Evolutionary conservation across 2,888 invertebrate species (phyloP).

Genomic region (Drosophila fulvimacula): DNA sequence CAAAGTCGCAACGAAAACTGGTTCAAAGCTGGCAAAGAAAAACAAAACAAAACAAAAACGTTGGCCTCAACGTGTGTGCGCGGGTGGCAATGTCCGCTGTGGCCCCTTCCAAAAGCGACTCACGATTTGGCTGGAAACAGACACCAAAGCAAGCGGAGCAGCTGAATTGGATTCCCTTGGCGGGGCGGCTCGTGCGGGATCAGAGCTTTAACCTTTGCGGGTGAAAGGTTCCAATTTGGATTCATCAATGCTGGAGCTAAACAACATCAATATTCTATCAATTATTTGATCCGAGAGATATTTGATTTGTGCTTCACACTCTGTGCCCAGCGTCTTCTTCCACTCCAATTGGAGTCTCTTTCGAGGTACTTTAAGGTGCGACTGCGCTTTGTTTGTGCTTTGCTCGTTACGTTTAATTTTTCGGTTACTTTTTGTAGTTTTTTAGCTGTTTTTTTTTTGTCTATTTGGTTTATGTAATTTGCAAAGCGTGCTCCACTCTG

Average conservation of each 20-base stretch:
- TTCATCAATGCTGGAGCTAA: conserved; percentile 15
- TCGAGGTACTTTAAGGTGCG: conserved; percentile 56
- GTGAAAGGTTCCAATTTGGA: conserved; percentile 63
- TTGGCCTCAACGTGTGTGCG: conserved; percentile 41
- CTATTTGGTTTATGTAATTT: conserved; percentile 66
- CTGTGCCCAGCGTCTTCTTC: conserved; percentile 22
- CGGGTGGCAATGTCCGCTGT: conserved; percentile 64
- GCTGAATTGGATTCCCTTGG: conserved; percentile 43
- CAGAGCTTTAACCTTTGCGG: conserved; percentile 51
- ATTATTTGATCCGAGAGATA: conserved; percentile 56
- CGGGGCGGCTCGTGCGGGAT: conserved; percentile 68
- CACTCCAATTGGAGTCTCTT: conserved; percentile 1
- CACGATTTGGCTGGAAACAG: conserved; percentile 40
- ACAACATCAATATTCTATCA: conserved; percentile 67
- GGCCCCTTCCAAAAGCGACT: conserved; percentile 17
- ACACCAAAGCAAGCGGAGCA: neutral
- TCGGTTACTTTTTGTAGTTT: conserved; percentile 10
- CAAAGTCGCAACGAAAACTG: conserved; percentile 61
- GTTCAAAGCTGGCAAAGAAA: conserved; percentile 59
- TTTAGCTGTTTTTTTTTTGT: neutral
- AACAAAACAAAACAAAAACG: too few relatives aligned
- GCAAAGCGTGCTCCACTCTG: conserved; percentile 64
- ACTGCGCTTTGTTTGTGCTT: conserved; percentile 55
- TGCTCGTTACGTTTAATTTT: conserved; percentile 36
- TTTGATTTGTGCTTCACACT: conserved; percentile 68